Evolutionary conservation across 35 echinoderm and acorn worm species (phyloP), one percentile per base, ranked within the genome.

Genomic region (Eucidaris tribuloides): DNA sequence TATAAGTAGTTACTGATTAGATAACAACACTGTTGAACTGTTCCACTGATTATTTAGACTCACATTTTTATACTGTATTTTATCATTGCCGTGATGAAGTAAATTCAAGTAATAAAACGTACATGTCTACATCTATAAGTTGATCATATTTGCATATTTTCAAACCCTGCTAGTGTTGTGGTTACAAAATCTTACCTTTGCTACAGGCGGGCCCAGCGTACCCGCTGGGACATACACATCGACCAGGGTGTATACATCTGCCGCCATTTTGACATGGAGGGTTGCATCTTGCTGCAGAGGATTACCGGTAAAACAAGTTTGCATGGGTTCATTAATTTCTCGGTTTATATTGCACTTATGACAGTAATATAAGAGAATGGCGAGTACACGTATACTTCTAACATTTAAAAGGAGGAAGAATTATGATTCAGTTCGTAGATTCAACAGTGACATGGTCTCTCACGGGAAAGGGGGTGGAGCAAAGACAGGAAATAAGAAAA

Each of bases 221-320:
- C 11, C 68, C 68, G 0, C 25, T 38, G 1, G 68, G 3, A 74
- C 68, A 74, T 7, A 74, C 39, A 44, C 68, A 74, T 41, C 68
- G 29, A 3, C 68, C 68, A 13, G 68, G 68, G 23, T 74, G 68
- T 0, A 81, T 77, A 46, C 90, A 92, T 35, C 77, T 63, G 18
- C 90, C 90, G 37, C 62, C 62, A 71, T 84, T 71, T 65, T 84
- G 61, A 50, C 82, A 84, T 0, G 82, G 63, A 46, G 38, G 82
- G 45, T 48, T 84, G 82, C 82, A 84, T 19, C 41, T 24, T 7
- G 62, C 82, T 84, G 65, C 20, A 17, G 17, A 84, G 23, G 7
- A 52, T 52, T n/a, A n/a, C n/a, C n/a, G n/a, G n/a, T n/a, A 44
- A 4, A 4, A 44, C 14, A 74, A 44, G 30, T 64, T 52, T 11